Conservation (phyloP, 2,888 invertebrate species). For the Seira sanloemensis region DNA sequence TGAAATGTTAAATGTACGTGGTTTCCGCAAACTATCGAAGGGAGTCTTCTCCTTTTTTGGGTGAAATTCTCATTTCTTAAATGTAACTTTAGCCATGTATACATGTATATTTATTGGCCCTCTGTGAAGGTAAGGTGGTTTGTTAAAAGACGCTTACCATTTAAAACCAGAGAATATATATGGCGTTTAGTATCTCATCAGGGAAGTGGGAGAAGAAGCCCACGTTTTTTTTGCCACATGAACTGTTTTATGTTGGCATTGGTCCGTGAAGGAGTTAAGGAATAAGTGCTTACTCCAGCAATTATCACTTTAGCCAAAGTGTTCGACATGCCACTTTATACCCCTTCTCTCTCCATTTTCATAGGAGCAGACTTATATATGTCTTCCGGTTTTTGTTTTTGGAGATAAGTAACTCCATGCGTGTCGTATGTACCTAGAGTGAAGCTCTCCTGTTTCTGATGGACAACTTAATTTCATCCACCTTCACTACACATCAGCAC, state of each 20-base stretch:
- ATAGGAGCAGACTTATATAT: too few species aligned
- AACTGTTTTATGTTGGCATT: slow-evolving; percentile 40
- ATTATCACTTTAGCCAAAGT: slow-evolving; percentile 37
- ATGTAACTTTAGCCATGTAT: background rate
- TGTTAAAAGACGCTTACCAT: too few species aligned
- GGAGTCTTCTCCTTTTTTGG: background rate
- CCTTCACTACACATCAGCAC: background rate
- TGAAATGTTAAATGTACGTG: slow-evolving; percentile 31
- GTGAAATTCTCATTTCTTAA: background rate
- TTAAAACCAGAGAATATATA: background rate
- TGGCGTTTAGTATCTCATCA: background rate
- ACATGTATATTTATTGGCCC: too few species aligned
- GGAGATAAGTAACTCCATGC: background rate
- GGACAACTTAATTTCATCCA: slow-evolving; percentile 38
- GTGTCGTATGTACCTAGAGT: background rate
- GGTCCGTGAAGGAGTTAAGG: slow-evolving; percentile 40
- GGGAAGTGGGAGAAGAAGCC: background rate
- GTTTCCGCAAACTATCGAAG: slow-evolving; percentile 15
- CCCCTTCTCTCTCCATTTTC: too few species aligned
- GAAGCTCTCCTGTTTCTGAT: background rate
- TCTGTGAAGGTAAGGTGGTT: too few species aligned
- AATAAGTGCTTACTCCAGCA: slow-evolving; percentile 30
- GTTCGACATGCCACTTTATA: slow-evolving; percentile 2
- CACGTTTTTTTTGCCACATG: slow-evolving; percentile 14
- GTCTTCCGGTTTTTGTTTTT: background rate